A percentile compares a stretch with the other conserved stretches of the same genome.
phyloP scores from a whole-genome alignment of 2,797 vertebrate species.

The Gallirallus australis region DNA sequence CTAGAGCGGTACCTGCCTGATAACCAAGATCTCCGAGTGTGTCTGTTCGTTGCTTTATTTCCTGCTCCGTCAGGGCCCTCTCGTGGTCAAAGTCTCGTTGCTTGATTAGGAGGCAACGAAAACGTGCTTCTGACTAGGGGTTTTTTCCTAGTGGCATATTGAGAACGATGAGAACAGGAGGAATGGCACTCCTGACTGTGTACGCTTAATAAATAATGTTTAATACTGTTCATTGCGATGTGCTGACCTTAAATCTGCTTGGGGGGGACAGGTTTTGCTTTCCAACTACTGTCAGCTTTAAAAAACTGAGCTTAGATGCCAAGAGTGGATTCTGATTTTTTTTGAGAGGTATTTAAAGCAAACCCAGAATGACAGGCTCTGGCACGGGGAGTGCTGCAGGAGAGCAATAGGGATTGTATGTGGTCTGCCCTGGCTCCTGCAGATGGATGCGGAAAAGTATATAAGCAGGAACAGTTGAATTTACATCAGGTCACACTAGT shows the following conservation, averaged over 20 bases:
- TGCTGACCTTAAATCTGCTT: background rate
- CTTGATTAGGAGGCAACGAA: background rate
- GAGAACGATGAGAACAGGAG: background rate
- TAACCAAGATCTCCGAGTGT: background rate
- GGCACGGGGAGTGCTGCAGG: background rate
- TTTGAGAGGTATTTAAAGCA: background rate
- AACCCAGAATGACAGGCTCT: background rate
- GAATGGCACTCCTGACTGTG: background rate
- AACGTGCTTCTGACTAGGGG: background rate
- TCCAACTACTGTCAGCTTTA: background rate
- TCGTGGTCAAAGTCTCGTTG: slow-evolving; percentile 39
- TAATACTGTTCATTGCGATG: background rate
- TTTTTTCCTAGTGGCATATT: background rate
- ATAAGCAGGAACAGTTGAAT: background rate
- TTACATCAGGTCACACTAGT: background rate
- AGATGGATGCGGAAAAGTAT: background rate
- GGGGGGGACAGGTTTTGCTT: background rate
- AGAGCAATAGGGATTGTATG: background rate
- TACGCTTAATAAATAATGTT: background rate
- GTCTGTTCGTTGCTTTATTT: background rate
- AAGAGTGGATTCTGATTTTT: background rate
- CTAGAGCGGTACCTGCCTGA: background rate
- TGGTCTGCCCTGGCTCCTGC: background rate
- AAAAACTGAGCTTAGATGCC: background rate
- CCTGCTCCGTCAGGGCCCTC: slow-evolving; percentile 56